Base-by-base conservation (phyloP, 2,113 vertebrate species). In the Struthidea cinerea region DNA sequence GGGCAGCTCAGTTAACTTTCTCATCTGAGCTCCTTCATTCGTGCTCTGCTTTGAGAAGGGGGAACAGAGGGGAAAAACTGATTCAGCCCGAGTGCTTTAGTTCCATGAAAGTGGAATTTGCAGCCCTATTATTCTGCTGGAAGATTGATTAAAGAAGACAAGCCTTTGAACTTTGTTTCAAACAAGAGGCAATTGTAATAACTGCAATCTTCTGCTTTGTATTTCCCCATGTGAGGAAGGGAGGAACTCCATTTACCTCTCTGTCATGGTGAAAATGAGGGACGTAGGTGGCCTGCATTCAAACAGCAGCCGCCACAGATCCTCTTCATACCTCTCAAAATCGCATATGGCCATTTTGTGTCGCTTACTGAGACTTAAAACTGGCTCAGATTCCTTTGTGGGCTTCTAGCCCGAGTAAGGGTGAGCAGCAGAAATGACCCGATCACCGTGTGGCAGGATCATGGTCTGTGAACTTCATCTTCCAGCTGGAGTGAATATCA, bases 111-210 rank as follows among this genome's bases (percentile, higher is more conserved):
- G 92, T 50, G 89, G 96, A 96, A 97, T 98, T 97, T 97, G 95
- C 82, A 82, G 87, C 85, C 73, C 69, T 61, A 24, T 79, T 96
- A 90, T 90, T 95, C 82, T 93, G 83, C 70, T 87, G 76, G 87
- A 61, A 96, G 94, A 97, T 90, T 96, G 93, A 96, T 98, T 98
- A 96, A 96, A 92, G 93, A 84, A 33, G 91, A 83, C 96, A 95
- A 95, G 92, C 68, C 87, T 96, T 92, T 96, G 97, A 98, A 97
- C 96, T 96, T 94, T 47, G 84, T 96, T 96, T 96, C 94, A 96
- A 96, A 94, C 61, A 59, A 87, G 84, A 93, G 93, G 49, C 53
- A 46, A 84, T 78, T 95, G 93, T 96, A 94, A 97, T 97, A 97
- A 96, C 93, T 84, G 57, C 92, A 92, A 92, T 90, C 75, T 80